Base-by-base conservation (phyloP, 2,797 vertebrate genomes). In the Streptopelia turtur region DNA sequence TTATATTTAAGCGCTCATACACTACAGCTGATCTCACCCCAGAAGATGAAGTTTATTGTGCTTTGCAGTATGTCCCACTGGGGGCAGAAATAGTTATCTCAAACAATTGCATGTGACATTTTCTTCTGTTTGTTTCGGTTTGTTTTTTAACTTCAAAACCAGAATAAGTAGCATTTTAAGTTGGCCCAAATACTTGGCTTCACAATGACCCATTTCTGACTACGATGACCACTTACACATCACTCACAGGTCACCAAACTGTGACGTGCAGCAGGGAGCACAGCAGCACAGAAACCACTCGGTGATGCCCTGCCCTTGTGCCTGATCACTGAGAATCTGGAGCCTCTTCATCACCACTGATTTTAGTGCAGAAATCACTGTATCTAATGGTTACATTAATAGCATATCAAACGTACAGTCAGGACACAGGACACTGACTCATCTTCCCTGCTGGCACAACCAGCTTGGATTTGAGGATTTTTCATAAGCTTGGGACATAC, bases 131-230 rank as follows among this genome's bases (percentile, higher is more conserved):
- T 50, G 39, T 16, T 76, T 50, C 63, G 16, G 43, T 12, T 20
- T 13, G 10, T 31, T 35, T 31, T 70, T 66, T 81, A 69, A 90
- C 31, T 13, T 83, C 49, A 85, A 70, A 87, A 90, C 1, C 13
- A 12, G 55, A 93, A 28, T 33, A 72, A 95, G 55, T 35, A 88
- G 75, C 83, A 83, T 94, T 92, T 79, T 64, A 95, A 90, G 45
- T 41, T 87, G 61, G 72, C 60, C 75, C 55, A 86, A 85, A 80
- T 45, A 80, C 50, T 28, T 57, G 49, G 49, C 65, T 94, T 83
- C 66, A 70, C 57, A 37, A 35, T 28, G 60, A 76, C 50, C 55
- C 49, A 69, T 83, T 95, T 95, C 50, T 63, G 63, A 39, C 78
- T 66, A 41, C 0, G 8, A 28, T 47, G 60, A 37, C 9, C 10